Evolutionary conservation across 2,797 vertebrate species (phyloP).

Genomic region (Gallinago nigripennis): DNA sequence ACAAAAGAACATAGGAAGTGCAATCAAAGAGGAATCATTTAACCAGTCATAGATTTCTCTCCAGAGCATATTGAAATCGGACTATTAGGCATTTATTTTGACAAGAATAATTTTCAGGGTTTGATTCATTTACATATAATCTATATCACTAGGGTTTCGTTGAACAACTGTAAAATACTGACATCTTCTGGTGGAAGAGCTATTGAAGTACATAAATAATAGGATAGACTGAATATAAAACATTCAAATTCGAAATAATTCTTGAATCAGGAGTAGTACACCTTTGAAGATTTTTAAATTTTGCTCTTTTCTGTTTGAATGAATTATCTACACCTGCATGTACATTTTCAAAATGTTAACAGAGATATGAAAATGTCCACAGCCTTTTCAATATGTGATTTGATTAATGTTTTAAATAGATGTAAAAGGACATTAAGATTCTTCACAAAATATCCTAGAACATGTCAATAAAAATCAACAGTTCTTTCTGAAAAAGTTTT

Average conservation of each 20-base stretch:
- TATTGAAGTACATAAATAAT: background rate
- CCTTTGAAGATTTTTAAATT: background rate
- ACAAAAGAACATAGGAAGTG: background rate
- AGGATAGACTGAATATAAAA: background rate
- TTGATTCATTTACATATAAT: background rate
- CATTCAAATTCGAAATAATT: background rate
- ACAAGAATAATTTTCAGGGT: background rate
- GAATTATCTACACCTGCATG: background rate
- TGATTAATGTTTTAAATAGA: background rate
- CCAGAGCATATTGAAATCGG: background rate
- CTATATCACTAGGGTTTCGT: background rate
- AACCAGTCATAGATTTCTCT: background rate
- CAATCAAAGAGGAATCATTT: background rate
- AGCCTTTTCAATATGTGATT: background rate
- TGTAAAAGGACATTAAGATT: background rate
- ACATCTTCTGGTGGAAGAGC: constrained; percentile 8
- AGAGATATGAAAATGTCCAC: background rate
- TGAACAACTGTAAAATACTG: background rate
- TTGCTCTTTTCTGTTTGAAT: background rate
- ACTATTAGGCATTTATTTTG: background rate
- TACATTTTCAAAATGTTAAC: background rate
- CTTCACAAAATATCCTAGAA: background rate
- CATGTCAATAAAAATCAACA: background rate
- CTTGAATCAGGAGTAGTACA: background rate
- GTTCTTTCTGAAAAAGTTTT: background rate